Evolutionary conservation across 1,140 invertebrate species (phyloP).

Genomic region (Chymomyza costata): DNA sequence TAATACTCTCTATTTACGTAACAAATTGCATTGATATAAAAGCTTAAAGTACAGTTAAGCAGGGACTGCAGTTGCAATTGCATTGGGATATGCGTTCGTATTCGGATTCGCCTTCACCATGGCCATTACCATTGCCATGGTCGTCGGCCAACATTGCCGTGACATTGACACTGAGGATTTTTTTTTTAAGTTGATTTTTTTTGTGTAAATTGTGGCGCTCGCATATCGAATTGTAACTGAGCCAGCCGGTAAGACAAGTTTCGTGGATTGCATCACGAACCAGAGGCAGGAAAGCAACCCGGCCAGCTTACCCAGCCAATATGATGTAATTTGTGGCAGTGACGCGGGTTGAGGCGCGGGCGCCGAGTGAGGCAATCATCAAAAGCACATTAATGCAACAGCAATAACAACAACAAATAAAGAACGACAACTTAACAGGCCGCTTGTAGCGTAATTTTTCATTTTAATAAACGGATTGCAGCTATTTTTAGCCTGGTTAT

Average conservation of each 20-base stretch:
- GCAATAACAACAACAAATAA: slow-evolving; percentile 9
- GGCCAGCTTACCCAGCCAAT: slow-evolving; percentile 1
- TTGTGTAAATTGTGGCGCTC: slow-evolving; percentile 68
- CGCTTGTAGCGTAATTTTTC: slow-evolving; percentile 51
- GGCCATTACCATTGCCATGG: slow-evolving; percentile 28
- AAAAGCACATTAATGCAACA: slow-evolving; percentile 51
- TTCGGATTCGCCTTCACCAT: slow-evolving; percentile 12
- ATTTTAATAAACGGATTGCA: slow-evolving; percentile 63
- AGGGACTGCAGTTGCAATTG: slow-evolving; percentile 17
- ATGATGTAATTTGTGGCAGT: slow-evolving; percentile 13
- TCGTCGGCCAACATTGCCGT: slow-evolving; percentile 27
- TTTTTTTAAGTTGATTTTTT: too few relatives aligned
- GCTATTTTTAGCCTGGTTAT: slow-evolving; percentile 54
- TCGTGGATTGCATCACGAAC: slow-evolving; percentile 55
- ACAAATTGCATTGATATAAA: too few relatives aligned
- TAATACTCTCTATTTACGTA: too few relatives aligned
- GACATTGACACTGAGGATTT: slow-evolving; percentile 71
- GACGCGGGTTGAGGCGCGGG: too few relatives aligned
- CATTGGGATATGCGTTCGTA: neutral
- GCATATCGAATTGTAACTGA: slow-evolving; percentile 65
- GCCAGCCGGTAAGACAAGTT: slow-evolving; percentile 62
- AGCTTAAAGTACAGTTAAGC: slow-evolving; percentile 43
- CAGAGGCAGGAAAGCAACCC: slow-evolving; percentile 28
- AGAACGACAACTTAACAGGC: neutral
- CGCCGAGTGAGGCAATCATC: slow-evolving; percentile 20